Evolutionary conservation across 1,140 invertebrate species (phyloP).

Genomic region (Carcinoscorpius rotundicauda): DNA sequence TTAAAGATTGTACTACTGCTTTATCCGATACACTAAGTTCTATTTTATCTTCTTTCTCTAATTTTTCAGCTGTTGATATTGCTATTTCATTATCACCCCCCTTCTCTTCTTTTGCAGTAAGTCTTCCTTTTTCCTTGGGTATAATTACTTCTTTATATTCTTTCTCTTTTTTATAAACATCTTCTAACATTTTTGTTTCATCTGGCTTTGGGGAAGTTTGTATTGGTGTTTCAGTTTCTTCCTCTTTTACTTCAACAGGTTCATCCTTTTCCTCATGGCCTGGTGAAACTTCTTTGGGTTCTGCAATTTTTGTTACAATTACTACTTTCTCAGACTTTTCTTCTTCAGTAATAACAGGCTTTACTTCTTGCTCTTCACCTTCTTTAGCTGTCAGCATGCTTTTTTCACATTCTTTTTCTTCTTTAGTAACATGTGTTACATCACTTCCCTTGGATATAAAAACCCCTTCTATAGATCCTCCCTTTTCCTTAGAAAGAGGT

Average conservation of each 20-base stretch:
- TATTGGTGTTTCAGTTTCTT: slow-evolving; percentile 4
- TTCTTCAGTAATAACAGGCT: slow-evolving; percentile 1
- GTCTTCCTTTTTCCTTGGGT: too few relatives aligned
- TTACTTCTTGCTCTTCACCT: slow-evolving; percentile 6
- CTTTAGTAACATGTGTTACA: too few relatives aligned
- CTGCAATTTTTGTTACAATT: slow-evolving; percentile 2
- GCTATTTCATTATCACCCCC: not conserved
- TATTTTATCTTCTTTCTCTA: too few relatives aligned
- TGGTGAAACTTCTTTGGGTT: slow-evolving; percentile 3
- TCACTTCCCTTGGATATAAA: too few relatives aligned
- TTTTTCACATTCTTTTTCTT: too few relatives aligned
- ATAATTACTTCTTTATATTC: not conserved
- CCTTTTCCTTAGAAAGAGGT: too few relatives aligned
- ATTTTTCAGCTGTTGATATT: too few relatives aligned
- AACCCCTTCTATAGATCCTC: too few relatives aligned
- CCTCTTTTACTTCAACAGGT: slow-evolving; percentile 9
- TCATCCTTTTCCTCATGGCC: slow-evolving; percentile 13
- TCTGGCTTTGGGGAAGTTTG: not conserved
- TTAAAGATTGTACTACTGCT: too few relatives aligned
- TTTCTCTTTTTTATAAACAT: not conserved
- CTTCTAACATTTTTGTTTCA: not conserved
- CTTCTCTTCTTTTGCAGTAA: not conserved
- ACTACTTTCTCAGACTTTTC: not conserved
- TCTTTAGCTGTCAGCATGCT: not conserved
- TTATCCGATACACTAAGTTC: too few relatives aligned